These are phyloP conservation scores for Amphipyra tragopoginis DNA, from an alignment of 2,888 invertebrate genomes.

Conservation along the genomic window DNA sequence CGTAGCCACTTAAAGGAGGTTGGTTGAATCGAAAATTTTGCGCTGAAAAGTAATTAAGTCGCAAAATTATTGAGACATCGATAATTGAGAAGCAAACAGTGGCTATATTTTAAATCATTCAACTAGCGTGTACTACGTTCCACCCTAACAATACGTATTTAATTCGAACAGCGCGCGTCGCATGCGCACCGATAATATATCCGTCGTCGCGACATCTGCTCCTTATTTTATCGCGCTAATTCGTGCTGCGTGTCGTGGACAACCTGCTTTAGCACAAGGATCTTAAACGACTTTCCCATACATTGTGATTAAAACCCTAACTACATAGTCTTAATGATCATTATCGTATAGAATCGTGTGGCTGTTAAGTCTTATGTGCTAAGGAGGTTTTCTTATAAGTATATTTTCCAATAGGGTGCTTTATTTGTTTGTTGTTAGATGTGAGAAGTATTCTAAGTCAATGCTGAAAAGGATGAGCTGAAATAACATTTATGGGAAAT, in stretches of 20 bases:
- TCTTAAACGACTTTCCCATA: slow-evolving; percentile 38
- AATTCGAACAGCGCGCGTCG: slow-evolving; percentile 64
- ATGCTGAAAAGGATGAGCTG: slow-evolving; percentile 41
- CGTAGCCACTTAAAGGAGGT: too few relatives aligned
- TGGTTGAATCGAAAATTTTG: too few relatives aligned
- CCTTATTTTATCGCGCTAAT: slow-evolving; percentile 77
- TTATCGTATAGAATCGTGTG: slow-evolving; percentile 4
- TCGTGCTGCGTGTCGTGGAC: slow-evolving; percentile 67
- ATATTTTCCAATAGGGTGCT: slow-evolving; percentile 53
- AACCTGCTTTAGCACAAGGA: slow-evolving; percentile 50
- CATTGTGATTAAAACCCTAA: slow-evolving; percentile 31
- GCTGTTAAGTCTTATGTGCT: slow-evolving; percentile 11
- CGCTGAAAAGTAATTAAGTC: too few relatives aligned
- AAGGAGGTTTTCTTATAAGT: slow-evolving; percentile 25
- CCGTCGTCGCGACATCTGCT: slow-evolving; percentile 78
- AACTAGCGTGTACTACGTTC: slow-evolving; percentile 39
- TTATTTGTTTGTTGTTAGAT: slow-evolving; percentile 31
- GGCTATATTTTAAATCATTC: neutral
- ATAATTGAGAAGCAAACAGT: too few relatives aligned
- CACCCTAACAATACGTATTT: slow-evolving; percentile 57
- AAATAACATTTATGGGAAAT: slow-evolving; percentile 42
- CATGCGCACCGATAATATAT: slow-evolving; percentile 72
- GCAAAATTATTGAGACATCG: too few relatives aligned
- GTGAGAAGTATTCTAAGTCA: slow-evolving; percentile 48
- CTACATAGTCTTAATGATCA: neutral